Evolutionary conservation across 2,113 vertebrate genomes (phyloP).

Genomic region (Scomber japonicus): DNA sequence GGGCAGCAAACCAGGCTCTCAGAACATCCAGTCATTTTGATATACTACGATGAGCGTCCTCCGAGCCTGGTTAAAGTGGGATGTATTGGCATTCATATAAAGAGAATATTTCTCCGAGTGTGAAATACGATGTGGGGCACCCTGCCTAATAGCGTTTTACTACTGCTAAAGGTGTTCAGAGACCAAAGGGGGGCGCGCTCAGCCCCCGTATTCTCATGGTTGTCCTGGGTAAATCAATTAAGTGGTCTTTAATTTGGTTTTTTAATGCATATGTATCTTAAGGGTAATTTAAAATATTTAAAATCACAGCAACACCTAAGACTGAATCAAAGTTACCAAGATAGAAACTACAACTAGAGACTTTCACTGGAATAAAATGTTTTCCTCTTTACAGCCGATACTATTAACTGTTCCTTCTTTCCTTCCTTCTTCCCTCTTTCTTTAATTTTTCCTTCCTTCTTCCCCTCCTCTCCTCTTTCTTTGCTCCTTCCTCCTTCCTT

Average conservation of each 20-base stretch:
- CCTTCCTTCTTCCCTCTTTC: no score
- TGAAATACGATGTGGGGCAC: conserved; percentile 53
- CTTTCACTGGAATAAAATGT: no score
- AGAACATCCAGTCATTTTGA: conserved; percentile 37
- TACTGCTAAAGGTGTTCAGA: conserved; percentile 38
- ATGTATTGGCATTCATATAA: conserved; percentile 60
- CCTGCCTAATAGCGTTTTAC: conserved; percentile 43
- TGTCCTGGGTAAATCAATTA: conserved; percentile 4
- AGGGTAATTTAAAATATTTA: no score
- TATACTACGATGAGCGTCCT: conserved; percentile 33
- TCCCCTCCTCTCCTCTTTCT: no score
- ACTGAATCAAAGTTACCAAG: neutral
- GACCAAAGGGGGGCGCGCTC: conserved; percentile 16
- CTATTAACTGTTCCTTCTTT: no score
- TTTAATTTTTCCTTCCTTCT: no score
- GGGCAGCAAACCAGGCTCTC: neutral
- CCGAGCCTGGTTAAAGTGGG: conserved; percentile 54
- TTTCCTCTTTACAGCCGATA: neutral
- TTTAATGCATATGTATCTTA: no score
- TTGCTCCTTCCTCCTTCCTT: no score
- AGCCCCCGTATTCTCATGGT: neutral
- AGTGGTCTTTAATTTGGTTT: conserved; percentile 15
- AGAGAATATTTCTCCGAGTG: conserved; percentile 48
- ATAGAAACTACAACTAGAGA: neutral
- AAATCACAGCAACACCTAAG: neutral